phyloP scores from a whole-genome alignment of 2,113 vertebrate species.

The Loxodonta africana region DNA sequence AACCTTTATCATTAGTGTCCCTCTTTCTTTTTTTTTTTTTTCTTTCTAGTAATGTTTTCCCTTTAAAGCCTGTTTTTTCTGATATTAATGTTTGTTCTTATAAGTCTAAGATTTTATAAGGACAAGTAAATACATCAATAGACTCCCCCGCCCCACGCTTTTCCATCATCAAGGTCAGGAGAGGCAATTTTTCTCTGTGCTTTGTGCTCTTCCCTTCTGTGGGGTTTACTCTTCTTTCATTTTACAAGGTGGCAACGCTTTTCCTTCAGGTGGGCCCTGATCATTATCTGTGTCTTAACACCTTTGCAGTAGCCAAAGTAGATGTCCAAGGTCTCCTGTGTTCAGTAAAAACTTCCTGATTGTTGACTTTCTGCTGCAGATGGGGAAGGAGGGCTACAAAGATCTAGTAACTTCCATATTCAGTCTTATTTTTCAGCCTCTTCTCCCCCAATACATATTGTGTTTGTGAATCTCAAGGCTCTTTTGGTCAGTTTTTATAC shows the following conservation, averaged over 20 bases:
- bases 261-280: not conserved
- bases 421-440: not conserved
- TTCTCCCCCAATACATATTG: not conserved
- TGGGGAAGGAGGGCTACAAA: not conserved
- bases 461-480: not conserved
- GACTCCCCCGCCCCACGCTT: no score
- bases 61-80: not conserved
- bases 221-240: not conserved
- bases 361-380: not conserved
- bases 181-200: not conserved
- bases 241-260: not conserved
- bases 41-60: not conserved
- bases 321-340: not conserved
- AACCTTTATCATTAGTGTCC: not conserved
- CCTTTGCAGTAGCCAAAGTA: no score
- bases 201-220: not conserved
- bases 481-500: not conserved
- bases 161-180: not conserved
- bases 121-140: no score
- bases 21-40: not conserved
- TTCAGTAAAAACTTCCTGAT: not conserved
- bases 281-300: not conserved
- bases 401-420: not conserved
- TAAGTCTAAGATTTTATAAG: not conserved
- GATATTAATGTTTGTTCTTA: not conserved